phyloP scores from a whole-genome alignment of 2,113 vertebrate species.

The Neoarius graeffei region DNA sequence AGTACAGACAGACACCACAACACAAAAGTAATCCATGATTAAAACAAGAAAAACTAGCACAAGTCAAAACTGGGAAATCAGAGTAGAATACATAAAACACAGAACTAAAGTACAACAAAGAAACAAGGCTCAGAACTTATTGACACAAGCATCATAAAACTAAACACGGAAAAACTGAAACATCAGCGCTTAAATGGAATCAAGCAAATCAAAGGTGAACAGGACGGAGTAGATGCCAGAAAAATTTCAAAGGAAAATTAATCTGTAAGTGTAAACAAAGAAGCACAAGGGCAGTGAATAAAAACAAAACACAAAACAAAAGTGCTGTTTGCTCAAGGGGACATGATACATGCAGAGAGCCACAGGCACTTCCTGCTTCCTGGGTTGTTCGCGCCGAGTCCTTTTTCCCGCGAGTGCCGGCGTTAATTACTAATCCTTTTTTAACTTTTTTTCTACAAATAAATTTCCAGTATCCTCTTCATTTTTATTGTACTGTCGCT shows the following conservation, averaged over 20 bases:
- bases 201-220: not conserved
- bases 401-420: too few species aligned
- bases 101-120: not conserved
- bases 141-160: not conserved
- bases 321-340: not conserved
- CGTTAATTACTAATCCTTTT: too few species aligned
- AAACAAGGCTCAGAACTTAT: not conserved
- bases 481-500: too few species aligned
- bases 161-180: not conserved
- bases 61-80: constrained; percentile 4
- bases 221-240: not conserved
- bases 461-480: too few species aligned
- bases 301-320: not conserved
- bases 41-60: not conserved
- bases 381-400: too few species aligned
- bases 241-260: not conserved
- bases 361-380: too few species aligned
- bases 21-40: not conserved
- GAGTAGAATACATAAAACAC: not conserved
- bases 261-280: not conserved
- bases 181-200: not conserved
- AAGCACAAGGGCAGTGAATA: not conserved
- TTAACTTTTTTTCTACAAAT: too few species aligned
- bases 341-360: not conserved
- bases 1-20: not conserved